Conservation (phyloP, 2,113 vertebrate species). For the Meriones unguiculatus region DNA sequence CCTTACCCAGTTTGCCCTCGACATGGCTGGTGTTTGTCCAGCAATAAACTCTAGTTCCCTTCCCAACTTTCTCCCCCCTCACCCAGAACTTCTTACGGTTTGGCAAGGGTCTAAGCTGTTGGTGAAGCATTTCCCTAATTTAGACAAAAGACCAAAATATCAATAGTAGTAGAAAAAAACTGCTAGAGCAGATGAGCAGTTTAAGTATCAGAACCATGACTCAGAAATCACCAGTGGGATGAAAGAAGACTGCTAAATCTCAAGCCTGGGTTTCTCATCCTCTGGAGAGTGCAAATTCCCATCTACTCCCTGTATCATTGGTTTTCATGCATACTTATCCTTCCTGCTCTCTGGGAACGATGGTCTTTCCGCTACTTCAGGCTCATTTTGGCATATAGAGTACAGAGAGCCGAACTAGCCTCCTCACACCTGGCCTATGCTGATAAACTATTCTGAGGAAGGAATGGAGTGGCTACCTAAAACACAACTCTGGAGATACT, state of each 20-base stretch:
- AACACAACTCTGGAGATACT: neutral
- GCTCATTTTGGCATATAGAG: neutral
- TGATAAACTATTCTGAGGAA: constrained; percentile 58
- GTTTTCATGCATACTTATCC: neutral
- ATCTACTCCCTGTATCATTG: neutral
- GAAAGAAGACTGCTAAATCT: neutral
- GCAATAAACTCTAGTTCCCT: constrained; percentile 73
- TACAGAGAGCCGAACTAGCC: constrained; percentile 29
- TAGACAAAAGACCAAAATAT: constrained; percentile 80
- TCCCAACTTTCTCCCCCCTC: constrained; percentile 79
- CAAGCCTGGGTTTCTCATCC: neutral
- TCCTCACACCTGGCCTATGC: neutral
- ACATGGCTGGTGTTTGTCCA: constrained; percentile 72
- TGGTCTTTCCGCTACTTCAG: neutral
- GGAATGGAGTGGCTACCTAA: neutral
- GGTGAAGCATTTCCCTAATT: constrained; percentile 74
- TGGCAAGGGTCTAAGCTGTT: constrained; percentile 74
- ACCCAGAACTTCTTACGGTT: constrained; percentile 74
- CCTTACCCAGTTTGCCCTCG: constrained; percentile 67
- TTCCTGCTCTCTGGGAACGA: neutral
- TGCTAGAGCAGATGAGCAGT: neutral
- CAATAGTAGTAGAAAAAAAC: constrained; percentile 42
- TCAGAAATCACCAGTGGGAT: neutral
- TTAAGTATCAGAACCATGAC: neutral
- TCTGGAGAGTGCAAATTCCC: neutral